phyloP scores from a whole-genome alignment of 2,797 vertebrate genomes.

The Enteromius anoplus region DNA sequence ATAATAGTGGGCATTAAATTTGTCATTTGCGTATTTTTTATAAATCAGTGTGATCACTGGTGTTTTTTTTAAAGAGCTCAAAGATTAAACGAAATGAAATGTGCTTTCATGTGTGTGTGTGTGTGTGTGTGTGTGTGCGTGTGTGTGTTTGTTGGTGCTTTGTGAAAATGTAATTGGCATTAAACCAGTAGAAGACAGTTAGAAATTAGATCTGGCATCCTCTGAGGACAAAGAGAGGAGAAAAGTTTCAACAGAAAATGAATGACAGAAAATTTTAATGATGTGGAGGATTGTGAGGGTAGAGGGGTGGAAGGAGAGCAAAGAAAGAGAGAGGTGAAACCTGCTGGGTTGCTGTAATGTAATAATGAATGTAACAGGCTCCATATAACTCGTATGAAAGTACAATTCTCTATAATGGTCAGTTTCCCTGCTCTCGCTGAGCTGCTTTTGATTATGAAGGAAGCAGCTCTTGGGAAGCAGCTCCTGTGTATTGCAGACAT shows the following conservation, averaged over 20 bases:
- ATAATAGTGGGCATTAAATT: slow-evolving; percentile 11
- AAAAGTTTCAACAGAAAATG: slow-evolving; percentile 40
- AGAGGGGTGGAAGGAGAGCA: slow-evolving; percentile 16
- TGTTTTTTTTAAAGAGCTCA: not conserved
- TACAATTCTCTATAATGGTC: slow-evolving; percentile 32
- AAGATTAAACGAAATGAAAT: not conserved
- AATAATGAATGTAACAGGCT: slow-evolving; percentile 54
- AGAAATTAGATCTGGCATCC: slow-evolving; percentile 38
- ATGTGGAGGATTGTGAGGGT: slow-evolving; percentile 25
- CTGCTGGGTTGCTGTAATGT: slow-evolving; percentile 36
- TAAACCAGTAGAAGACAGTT: slow-evolving; percentile 49
- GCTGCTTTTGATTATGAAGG: slow-evolving; percentile 45
- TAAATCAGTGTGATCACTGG: not conserved
- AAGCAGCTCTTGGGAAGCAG: slow-evolving; percentile 9
- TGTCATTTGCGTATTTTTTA: not conserved
- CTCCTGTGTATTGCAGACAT: slow-evolving; percentile 46
- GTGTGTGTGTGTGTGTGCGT: not conserved
- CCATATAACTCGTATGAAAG: slow-evolving; percentile 40
- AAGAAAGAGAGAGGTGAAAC: slow-evolving; percentile 12
- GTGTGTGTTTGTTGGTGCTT: slow-evolving; percentile 19
- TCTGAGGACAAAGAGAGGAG: slow-evolving; percentile 29
- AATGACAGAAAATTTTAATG: slow-evolving; percentile 47
- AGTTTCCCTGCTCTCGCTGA: slow-evolving; percentile 12
- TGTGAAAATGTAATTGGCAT: slow-evolving; percentile 56
- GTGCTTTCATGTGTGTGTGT: slow-evolving; percentile 1